Evolutionary conservation across 2,113 vertebrate species (phyloP).

Genomic region (Clarias magur): DNA sequence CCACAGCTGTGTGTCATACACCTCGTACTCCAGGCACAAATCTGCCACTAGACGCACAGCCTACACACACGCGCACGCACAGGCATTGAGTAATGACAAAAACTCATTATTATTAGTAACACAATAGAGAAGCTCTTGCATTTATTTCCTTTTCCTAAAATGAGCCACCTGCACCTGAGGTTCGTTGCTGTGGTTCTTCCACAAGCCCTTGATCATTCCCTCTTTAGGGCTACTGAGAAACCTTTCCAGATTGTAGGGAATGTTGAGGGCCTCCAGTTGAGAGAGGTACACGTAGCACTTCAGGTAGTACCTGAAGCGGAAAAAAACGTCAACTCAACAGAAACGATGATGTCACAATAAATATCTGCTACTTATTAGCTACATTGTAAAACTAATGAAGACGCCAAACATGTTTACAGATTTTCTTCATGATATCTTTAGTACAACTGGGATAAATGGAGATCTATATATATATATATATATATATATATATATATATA

Average conservation of each 20-base stretch:
- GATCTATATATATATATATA: too few relatives aligned
- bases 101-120: neutral
- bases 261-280: constrained; percentile 87
- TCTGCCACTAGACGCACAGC: constrained; percentile 88
- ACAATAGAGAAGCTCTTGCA: neutral
- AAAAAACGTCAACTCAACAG: neutral
- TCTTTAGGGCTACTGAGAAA: constrained; percentile 92
- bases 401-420: neutral
- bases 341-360: neutral
- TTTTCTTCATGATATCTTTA: neutral
- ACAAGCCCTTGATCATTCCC: constrained; percentile 93
- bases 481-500: too few relatives aligned
- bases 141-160: neutral
- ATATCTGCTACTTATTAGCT: neutral
- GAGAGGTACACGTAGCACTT: constrained; percentile 88
- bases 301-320: constrained; percentile 78
- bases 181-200: constrained; percentile 96
- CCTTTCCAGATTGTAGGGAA: constrained; percentile 87
- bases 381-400: neutral
- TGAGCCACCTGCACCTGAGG: constrained; percentile 74
- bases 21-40: constrained; percentile 86
- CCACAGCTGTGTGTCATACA: constrained; percentile 89
- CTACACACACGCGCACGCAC: constrained; percentile 62
- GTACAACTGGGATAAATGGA: neutral
- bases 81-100: neutral